phyloP scores from a whole-genome alignment of 2,888 invertebrate genomes.

The Smittia aterrima region DNA sequence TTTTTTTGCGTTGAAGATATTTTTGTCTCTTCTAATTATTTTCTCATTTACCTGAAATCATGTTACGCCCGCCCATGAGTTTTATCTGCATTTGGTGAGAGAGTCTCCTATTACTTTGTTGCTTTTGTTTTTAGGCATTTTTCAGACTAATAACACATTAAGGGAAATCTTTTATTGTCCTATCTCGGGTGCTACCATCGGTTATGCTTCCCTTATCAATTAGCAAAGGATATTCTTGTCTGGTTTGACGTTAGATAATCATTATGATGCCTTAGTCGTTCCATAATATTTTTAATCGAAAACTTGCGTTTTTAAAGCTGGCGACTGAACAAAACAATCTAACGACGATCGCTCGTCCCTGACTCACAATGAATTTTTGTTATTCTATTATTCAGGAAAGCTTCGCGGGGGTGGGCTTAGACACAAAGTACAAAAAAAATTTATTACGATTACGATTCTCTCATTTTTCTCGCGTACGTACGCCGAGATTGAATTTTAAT shows the following conservation, averaged over 20 bases:
- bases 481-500: conserved; percentile 22
- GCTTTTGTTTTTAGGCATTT: conserved; percentile 20
- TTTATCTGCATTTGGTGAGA: background rate
- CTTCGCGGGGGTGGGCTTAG: background rate
- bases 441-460: background rate
- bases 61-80: background rate
- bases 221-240: conserved; percentile 18
- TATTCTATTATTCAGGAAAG: background rate
- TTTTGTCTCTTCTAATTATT: background rate
- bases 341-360: background rate
- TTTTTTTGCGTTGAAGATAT: background rate
- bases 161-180: background rate
- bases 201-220: conserved; percentile 11
- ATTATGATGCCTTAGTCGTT: background rate
- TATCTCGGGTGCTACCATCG: background rate
- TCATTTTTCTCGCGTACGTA: background rate
- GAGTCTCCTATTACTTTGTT: background rate
- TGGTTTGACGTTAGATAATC: background rate
- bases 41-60: conserved; percentile 16
- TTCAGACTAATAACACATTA: conserved; percentile 32
- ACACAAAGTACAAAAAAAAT: background rate
- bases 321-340: background rate
- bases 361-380: background rate
- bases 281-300: background rate
- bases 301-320: too few species aligned